Conservation (phyloP, 2,113 vertebrate genomes). For the Misgurnus mizolepis region DNA sequence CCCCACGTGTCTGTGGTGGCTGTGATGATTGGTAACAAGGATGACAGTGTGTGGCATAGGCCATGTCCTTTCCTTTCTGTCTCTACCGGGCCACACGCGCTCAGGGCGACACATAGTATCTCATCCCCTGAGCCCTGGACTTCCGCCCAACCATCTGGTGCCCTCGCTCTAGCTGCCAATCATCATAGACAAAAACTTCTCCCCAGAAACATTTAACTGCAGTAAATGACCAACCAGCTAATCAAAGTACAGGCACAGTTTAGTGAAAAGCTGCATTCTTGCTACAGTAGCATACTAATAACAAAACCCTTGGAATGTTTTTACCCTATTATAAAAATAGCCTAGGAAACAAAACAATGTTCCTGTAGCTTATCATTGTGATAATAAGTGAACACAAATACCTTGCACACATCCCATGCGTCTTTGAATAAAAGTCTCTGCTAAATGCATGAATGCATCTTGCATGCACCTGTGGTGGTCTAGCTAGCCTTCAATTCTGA, state of each 20-base stretch:
- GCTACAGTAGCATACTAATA: constrained; percentile 41
- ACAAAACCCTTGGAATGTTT: background rate
- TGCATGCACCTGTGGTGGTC: no score
- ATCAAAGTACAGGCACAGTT: background rate
- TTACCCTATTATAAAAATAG: no score
- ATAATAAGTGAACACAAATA: no score
- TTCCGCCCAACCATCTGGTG: constrained; percentile 71
- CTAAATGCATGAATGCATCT: no score
- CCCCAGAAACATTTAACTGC: background rate
- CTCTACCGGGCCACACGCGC: constrained; percentile 68
- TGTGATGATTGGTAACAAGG: constrained; percentile 50
- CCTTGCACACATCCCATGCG: no score
- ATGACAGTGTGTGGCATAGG: constrained; percentile 51
- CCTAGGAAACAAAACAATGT: no score
- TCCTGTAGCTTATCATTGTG: no score
- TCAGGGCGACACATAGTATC: constrained; percentile 65
- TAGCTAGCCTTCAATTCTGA: no score
- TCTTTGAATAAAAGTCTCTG: no score
- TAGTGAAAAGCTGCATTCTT: background rate
- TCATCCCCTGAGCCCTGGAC: constrained; percentile 60
- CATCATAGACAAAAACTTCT: constrained; percentile 47
- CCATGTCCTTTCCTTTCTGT: constrained; percentile 49
- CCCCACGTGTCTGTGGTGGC: constrained; percentile 64
- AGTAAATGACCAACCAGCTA: constrained; percentile 5
- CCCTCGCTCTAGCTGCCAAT: constrained; percentile 69